phyloP scores from a whole-genome alignment of 2,888 invertebrate species.

The Mythimna vitellina region DNA sequence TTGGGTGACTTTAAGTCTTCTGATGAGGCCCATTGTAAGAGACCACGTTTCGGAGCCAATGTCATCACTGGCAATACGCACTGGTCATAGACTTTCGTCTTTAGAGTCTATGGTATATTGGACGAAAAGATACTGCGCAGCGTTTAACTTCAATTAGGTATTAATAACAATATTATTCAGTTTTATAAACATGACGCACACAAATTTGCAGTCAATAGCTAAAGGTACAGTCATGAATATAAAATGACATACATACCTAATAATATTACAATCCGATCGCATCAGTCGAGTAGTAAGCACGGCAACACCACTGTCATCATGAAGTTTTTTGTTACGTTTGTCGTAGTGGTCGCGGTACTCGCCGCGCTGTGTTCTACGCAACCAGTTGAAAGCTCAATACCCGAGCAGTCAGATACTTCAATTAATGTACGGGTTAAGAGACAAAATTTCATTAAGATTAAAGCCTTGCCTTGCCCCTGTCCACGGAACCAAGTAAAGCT shows the following conservation, averaged over 20 bases:
- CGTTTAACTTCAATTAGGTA: too few relatives aligned
- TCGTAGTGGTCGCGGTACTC: not conserved
- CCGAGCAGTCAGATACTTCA: not conserved
- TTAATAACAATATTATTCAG: too few relatives aligned
- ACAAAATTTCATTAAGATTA: not conserved
- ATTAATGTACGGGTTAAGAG: not conserved
- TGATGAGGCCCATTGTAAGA: too few relatives aligned
- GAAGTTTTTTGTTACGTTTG: not conserved
- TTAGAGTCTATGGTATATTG: too few relatives aligned
- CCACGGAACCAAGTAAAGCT: not conserved
- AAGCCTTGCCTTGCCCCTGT: not conserved
- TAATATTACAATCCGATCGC: not conserved
- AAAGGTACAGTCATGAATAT: not conserved
- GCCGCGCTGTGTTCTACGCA: not conserved
- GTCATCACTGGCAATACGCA: too few relatives aligned
- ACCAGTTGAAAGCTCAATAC: not conserved
- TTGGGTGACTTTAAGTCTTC: too few relatives aligned
- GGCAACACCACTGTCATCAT: not conserved
- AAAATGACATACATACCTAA: not conserved
- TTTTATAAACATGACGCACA: too few relatives aligned
- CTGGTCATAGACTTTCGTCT: too few relatives aligned
- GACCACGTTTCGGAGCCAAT: too few relatives aligned
- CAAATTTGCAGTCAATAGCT: too few relatives aligned
- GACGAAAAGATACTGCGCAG: too few relatives aligned
- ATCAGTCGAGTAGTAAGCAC: not conserved